These are phyloP conservation scores for Agapostemon virescens DNA, from an alignment of 2,888 invertebrate species.

Conservation along the genomic window DNA sequence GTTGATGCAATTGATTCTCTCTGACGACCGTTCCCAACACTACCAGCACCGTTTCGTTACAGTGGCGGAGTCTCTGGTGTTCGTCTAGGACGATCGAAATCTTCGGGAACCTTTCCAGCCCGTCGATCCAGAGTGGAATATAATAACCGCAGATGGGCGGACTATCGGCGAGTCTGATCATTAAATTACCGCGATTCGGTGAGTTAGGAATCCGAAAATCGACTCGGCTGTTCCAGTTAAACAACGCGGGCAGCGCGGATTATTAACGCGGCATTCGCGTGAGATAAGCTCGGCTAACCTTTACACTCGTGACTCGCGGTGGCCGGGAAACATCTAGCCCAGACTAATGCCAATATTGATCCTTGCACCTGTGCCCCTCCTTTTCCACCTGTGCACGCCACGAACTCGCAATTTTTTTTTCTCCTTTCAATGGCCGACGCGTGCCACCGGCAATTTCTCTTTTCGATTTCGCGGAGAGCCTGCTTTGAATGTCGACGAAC, in stretches of 20 bases:
- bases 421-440: neutral
- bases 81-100: slow-evolving; percentile 1
- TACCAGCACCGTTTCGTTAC: neutral
- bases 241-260: slow-evolving; percentile 41
- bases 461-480: neutral
- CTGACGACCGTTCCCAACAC: neutral
- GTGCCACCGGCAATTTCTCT: slow-evolving; percentile 6
- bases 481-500: neutral
- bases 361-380: slow-evolving; percentile 13
- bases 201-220: slow-evolving; percentile 35
- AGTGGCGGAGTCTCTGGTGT: neutral
- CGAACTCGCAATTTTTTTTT: slow-evolving; percentile 12
- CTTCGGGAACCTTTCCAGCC: neutral
- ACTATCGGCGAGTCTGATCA: slow-evolving; percentile 33
- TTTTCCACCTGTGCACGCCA: neutral
- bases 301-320: slow-evolving; percentile 41
- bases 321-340: slow-evolving; percentile 22
- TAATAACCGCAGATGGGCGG: slow-evolving; percentile 13
- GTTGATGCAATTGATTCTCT: neutral
- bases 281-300: slow-evolving; percentile 59
- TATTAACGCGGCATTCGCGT: slow-evolving; percentile 59
- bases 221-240: slow-evolving; percentile 39
- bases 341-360: slow-evolving; percentile 48
- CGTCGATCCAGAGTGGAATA: neutral
- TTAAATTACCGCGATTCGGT: slow-evolving; percentile 41